Conservation (phyloP, 2,113 vertebrate species). For the Panthera tigris region DNA sequence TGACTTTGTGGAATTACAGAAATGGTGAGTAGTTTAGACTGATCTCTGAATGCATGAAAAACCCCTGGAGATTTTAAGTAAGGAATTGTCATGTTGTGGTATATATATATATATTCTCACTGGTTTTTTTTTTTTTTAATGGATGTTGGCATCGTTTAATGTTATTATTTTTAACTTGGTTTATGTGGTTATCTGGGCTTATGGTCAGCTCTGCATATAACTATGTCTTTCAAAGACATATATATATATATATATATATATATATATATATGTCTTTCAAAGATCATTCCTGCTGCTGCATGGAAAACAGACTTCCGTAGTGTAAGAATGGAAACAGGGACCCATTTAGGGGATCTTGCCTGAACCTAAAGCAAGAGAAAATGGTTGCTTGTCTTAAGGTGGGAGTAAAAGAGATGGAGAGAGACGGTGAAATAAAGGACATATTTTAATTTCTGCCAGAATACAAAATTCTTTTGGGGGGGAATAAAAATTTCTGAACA, state of each 20-base stretch:
- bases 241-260: too few species aligned
- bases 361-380: neutral
- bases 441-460: neutral
- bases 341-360: neutral
- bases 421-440: neutral
- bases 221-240: too few species aligned
- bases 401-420: neutral
- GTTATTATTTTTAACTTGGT: too few species aligned
- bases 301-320: neutral
- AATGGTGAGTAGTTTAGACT: neutral
- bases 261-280: neutral
- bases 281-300: neutral
- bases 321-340: neutral
- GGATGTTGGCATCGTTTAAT: too few species aligned
- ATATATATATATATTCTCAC: neutral
- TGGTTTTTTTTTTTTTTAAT: too few species aligned
- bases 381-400: neutral
- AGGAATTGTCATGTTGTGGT: neutral
- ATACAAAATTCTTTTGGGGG: neutral
- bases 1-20: fast-evolving
- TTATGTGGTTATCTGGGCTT: too few species aligned
- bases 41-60: neutral
- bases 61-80: neutral
- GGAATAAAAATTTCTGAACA: neutral
- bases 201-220: too few species aligned